Base-by-base conservation (phyloP, 2,113 vertebrate genomes). In the Maccullochella peelii region DNA sequence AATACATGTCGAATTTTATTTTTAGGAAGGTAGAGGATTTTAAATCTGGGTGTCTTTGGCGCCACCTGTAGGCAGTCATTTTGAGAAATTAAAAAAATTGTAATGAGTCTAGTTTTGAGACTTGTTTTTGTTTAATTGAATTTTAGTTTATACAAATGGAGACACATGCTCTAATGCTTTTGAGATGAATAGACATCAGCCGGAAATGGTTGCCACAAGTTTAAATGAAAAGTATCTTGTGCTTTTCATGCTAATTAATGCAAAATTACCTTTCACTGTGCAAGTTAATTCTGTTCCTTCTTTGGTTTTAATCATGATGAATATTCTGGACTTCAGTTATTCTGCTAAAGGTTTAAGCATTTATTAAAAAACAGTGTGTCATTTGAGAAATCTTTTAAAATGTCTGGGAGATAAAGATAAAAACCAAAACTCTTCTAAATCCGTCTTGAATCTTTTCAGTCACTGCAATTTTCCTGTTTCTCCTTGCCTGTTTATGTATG, bases 11-110 rank as follows among this genome's bases (percentile, higher is more conserved):
- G 57, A 83, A 58, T 89, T 94, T 86, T 67, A 88, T 93, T 95
- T 95, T 95, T 95, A 23, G 74, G 55, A 88, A 87, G 77, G 65
- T 71, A 75, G 77, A 55, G 69, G 88, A 67, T 85, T 93, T 88
- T 16, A 63, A 90, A 80, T 90, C 75, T 92, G 92, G 82, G 93
- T 83, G 93, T 94, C 94, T 92, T 95, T 96, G 93, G 95, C 97
- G 97, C 97, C 97, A 95, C 96, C 97, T 97, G 93, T 95, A 93
- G 97, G 96, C 88, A 92, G 94, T 87, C 94, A 94, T 96, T 96
- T 95, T 92, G 86, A 88, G 87, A 95, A 96, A 95, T 93, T 89
- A 86, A 85, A 94, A 42, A 90, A 96, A 97, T 86, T 88, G 67
- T 84, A 89, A 91, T 88, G 74, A 84, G 73, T 83, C 73, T 75